Evolutionary conservation across 1,140 invertebrate genomes (phyloP).

Genomic region (Aphelenchoides fujianensis): DNA sequence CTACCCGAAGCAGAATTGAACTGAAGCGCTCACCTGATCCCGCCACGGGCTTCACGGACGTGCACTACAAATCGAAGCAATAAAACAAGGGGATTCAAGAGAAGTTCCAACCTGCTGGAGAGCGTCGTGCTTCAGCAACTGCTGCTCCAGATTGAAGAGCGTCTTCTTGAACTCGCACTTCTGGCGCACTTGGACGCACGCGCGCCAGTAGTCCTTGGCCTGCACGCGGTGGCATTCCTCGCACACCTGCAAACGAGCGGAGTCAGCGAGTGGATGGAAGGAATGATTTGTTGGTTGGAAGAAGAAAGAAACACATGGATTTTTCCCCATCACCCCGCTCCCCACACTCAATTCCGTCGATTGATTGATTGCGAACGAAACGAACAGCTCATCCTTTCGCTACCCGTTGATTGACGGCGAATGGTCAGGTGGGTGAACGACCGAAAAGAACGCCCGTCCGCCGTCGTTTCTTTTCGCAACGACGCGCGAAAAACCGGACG

Average conservation of each 20-base stretch:
- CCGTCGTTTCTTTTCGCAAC: too few relatives aligned
- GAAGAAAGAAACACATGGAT: background rate
- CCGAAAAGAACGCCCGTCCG: too few relatives aligned
- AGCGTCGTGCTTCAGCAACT: constrained; percentile 87
- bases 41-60: constrained; percentile 81
- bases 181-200: constrained; percentile 72
- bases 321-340: too few relatives aligned
- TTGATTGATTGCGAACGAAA: too few relatives aligned
- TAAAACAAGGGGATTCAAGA: constrained; percentile 3
- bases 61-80: constrained; percentile 38
- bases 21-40: too few relatives aligned
- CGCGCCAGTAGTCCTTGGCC: constrained; percentile 96
- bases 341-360: too few relatives aligned
- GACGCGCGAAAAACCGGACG: too few relatives aligned
- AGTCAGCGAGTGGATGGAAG: too few relatives aligned
- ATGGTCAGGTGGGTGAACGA: too few relatives aligned
- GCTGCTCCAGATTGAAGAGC: constrained; percentile 94
- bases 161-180: constrained; percentile 88
- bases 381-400: too few relatives aligned
- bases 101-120: constrained; percentile 73
- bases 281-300: background rate
- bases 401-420: too few relatives aligned
- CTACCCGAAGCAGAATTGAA: too few relatives aligned
- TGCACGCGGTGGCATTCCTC: constrained; percentile 91
- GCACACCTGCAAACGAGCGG: constrained; percentile 72